phyloP scores from a whole-genome alignment of 2,113 vertebrate species.

The Corvus moneduloides region DNA sequence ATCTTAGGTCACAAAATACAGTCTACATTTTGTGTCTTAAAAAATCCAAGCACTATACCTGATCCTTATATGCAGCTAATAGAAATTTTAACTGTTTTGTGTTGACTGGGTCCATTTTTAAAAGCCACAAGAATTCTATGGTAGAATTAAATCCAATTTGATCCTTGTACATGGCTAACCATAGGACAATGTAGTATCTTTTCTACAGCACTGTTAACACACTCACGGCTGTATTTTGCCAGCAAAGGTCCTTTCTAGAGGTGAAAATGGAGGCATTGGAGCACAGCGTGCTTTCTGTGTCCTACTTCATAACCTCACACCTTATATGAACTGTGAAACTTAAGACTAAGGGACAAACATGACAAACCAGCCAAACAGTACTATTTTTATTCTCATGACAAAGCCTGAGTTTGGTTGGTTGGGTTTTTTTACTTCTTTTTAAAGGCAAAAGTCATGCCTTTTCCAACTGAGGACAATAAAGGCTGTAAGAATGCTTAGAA shows the following conservation, averaged over 20 bases:
- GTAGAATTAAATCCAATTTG: not conserved
- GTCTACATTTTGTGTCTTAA: not conserved
- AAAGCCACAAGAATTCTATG: not conserved
- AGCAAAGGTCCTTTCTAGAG: constrained; percentile 8
- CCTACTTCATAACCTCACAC: constrained; percentile 18
- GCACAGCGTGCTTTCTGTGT: not conserved
- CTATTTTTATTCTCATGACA: constrained; percentile 33
- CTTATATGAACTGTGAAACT: constrained; percentile 40
- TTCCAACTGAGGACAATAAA: not conserved
- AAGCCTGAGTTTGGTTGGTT: not conserved
- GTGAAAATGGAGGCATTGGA: constrained; percentile 26
- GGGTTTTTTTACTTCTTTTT: not conserved
- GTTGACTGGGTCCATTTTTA: not conserved
- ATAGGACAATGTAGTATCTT: not conserved
- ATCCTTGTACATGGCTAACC: not conserved
- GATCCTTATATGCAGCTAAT: not conserved
- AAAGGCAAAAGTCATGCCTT: constrained; percentile 15
- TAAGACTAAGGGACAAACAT: constrained; percentile 33
- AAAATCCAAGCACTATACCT: not conserved
- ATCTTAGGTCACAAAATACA: not conserved
- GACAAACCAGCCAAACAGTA: constrained; percentile 33
- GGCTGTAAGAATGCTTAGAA: not conserved
- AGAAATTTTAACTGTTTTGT: not conserved
- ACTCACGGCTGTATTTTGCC: not conserved
- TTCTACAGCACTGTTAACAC: not conserved